Percentiles rank a stretch among this genome's conserved stretches.
These are phyloP conservation scores for Dinoponera quadriceps DNA, from an alignment of 1,140 invertebrate species.

Conservation along the genomic window DNA sequence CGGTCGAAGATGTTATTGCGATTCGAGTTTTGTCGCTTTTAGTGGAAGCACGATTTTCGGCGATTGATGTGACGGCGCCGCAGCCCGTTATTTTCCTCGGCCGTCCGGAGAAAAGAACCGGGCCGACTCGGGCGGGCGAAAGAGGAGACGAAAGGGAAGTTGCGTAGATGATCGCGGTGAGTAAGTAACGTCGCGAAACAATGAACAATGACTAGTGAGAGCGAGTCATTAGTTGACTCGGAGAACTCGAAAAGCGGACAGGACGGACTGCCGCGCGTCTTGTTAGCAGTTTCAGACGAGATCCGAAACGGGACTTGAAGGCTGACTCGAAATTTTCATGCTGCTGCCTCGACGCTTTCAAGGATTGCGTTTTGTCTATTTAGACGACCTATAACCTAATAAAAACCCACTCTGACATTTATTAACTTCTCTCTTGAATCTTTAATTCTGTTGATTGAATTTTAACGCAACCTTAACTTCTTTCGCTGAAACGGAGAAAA, in stretches of 20 bases:
- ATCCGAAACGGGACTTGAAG: background rate
- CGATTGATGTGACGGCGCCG: background rate
- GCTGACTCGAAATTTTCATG: too few relatives aligned
- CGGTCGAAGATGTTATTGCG: background rate
- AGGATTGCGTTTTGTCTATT: too few relatives aligned
- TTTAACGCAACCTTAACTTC: too few relatives aligned
- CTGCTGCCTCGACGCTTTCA: too few relatives aligned
- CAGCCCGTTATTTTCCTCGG: conserved; percentile 15
- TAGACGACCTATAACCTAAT: too few relatives aligned
- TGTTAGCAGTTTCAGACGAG: background rate
- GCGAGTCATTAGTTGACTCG: conserved; percentile 34
- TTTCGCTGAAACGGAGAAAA: too few relatives aligned
- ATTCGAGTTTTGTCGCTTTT: background rate
- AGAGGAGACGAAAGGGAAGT: conserved; percentile 42
- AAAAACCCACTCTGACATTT: too few relatives aligned
- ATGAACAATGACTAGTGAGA: conserved; percentile 51
- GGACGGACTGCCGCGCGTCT: background rate
- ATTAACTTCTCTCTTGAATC: too few relatives aligned
- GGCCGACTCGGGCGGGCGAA: background rate
- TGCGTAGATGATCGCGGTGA: conserved; percentile 43
- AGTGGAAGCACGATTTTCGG: conserved; percentile 1
- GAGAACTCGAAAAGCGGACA: conserved; percentile 15
- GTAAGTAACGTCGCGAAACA: conserved; percentile 35
- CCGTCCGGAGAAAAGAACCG: conserved; percentile 4
- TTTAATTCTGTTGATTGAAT: too few relatives aligned